These are phyloP conservation scores for Mico argentatus DNA, from an alignment of 2,797 vertebrate genomes.

Conservation along the genomic window DNA sequence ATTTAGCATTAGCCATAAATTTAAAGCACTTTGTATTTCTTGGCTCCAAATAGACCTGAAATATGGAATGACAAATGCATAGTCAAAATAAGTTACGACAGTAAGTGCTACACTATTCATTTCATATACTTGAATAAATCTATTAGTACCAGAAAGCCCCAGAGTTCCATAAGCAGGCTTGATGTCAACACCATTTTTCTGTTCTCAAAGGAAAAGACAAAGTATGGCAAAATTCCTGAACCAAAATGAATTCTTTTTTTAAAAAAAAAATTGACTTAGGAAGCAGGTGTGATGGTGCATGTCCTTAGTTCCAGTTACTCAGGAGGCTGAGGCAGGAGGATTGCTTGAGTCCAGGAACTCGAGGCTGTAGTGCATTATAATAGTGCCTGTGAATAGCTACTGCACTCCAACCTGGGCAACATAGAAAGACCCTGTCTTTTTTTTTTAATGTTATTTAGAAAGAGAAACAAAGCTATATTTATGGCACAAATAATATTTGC, in stretches of 20 bases:
- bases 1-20: neutral
- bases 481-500: neutral
- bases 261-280: neutral
- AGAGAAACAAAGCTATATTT: neutral
- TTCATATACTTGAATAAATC: neutral
- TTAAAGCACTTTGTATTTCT: slow-evolving; percentile 1
- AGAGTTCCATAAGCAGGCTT: neutral
- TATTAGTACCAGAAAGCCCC: neutral
- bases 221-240: slow-evolving; percentile 41
- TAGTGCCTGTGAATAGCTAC: neutral
- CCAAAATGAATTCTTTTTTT: neutral
- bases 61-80: neutral
- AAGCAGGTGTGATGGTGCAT: neutral
- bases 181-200: slow-evolving; percentile 10
- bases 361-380: neutral
- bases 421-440: neutral
- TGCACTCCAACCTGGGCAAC: neutral
- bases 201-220: slow-evolving; percentile 41
- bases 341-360: neutral
- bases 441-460: neutral
- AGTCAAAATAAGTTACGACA: neutral
- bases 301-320: neutral
- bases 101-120: neutral
- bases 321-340: neutral
- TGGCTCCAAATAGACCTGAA: neutral